Conservation (phyloP, 2,888 invertebrate species). For the Dioctria linearis region DNA sequence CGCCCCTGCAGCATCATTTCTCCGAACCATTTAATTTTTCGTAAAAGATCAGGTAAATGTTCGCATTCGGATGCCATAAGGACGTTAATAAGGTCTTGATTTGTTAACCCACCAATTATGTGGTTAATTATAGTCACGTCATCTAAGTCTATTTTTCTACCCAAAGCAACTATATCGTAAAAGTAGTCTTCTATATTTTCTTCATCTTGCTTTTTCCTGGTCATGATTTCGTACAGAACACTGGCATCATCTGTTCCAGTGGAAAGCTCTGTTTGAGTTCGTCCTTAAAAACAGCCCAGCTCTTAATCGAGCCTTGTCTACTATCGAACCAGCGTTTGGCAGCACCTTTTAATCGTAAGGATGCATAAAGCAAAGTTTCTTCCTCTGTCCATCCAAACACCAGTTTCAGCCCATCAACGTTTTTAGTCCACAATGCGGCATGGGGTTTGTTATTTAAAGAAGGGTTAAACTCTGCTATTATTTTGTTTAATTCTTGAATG, state of each 20-base stretch:
- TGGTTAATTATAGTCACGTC: background rate
- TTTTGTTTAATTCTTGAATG: conserved; percentile 13
- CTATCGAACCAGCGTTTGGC: conserved; percentile 15
- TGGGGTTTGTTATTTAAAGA: background rate
- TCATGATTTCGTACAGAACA: conserved; percentile 6
- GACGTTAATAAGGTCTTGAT: background rate
- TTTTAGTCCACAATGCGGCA: conserved; percentile 3
- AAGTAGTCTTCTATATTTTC: background rate
- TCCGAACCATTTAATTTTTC: conserved; percentile 24
- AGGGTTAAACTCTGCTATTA: conserved; percentile 22
- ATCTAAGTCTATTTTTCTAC: background rate
- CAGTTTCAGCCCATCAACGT: conserved; percentile 15
- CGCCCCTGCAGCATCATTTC: conserved; percentile 3
- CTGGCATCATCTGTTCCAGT: background rate
- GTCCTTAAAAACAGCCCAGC: background rate
- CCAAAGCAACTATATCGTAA: conserved; percentile 15
- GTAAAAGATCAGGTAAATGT: background rate
- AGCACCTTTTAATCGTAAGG: conserved; percentile 20
- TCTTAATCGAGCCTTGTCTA: background rate
- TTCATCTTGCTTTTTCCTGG: background rate
- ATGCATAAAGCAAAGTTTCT: conserved; percentile 24
- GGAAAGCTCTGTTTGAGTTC: conserved; percentile 1
- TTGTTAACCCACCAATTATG: background rate
- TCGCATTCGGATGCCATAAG: conserved; percentile 3
- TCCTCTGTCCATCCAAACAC: conserved; percentile 10